Conservation (phyloP, 2,888 invertebrate genomes). For the Peribatodes rhomboidaria region DNA sequence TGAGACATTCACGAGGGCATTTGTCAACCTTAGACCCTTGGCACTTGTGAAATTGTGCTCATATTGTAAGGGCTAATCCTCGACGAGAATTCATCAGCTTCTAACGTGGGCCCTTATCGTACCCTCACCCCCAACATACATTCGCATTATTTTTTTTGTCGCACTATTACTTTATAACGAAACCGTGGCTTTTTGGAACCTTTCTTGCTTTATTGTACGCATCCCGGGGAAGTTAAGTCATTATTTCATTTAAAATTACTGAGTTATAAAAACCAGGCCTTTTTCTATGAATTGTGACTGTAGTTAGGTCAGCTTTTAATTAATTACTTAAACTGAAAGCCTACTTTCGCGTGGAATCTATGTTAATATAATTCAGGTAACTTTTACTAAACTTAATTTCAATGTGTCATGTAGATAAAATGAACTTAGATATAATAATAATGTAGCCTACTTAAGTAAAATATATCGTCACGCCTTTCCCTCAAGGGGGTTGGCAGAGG, state of each 20-base stretch:
- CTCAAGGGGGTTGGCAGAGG: too few relatives aligned
- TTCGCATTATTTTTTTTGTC: slow-evolving; percentile 70
- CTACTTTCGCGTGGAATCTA: slow-evolving; percentile 19
- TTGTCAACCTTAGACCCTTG: slow-evolving; percentile 76
- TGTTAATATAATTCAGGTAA: slow-evolving; percentile 19
- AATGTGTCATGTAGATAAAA: slow-evolving; percentile 4
- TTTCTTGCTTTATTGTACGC: slow-evolving; percentile 21
- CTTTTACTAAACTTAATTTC: slow-evolving; percentile 22
- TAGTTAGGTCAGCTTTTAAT: slow-evolving; percentile 23
- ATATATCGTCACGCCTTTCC: too few relatives aligned
- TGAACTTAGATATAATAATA: too few relatives aligned
- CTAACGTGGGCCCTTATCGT: slow-evolving; percentile 73
- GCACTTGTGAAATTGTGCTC: slow-evolving; percentile 81
- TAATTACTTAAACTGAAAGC: slow-evolving; percentile 28
- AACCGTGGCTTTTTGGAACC: slow-evolving; percentile 28
- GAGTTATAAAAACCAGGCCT: slow-evolving; percentile 3
- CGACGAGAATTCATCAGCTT: slow-evolving; percentile 78
- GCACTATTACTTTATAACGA: slow-evolving; percentile 49
- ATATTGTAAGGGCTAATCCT: slow-evolving; percentile 85
- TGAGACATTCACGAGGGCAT: slow-evolving; percentile 68
- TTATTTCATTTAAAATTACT: slow-evolving; percentile 19
- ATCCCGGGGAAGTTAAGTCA: slow-evolving; percentile 4
- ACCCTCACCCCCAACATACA: slow-evolving; percentile 65
- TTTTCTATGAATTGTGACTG: slow-evolving; percentile 23
- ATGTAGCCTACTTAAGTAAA: too few relatives aligned